Base-by-base conservation (phyloP, 2,888 invertebrate species). In the Caenorhabditis drosophilae region DNA sequence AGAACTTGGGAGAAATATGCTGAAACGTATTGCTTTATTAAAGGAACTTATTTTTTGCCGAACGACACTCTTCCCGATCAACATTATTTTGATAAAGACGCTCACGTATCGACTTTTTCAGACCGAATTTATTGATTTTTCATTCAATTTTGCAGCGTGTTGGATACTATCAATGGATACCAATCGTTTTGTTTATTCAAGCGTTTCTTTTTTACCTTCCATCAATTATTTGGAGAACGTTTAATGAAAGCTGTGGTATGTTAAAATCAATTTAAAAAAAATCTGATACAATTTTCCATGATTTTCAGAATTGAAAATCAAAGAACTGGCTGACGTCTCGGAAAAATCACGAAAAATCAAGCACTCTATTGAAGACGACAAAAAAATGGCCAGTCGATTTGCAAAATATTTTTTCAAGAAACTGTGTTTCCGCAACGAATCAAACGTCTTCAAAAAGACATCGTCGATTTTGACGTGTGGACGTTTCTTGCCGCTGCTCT, bases 191-290 rank as follows among this genome's bases (percentile, higher is more conserved):
- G n/a, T 76, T 76, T 44, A 49, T 77, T 45, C 81, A 82, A 62
- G 81, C 83, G 2, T 70, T 83, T 47, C 67, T 79, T 16, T 83
- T 83, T 74, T 81, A 77, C 54, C 42, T 83, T 9, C 83, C 83
- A 15, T 77, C 77, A 4, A 59, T 82, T 49, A 61, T 82, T 26
- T 82, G 82, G 82, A 64, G 71, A 49, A 57, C 68, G 16, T 71
- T 74, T 62, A 77, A 77, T 59, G 73, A 73, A 23, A 75, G 68
- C 49, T 75, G 78, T 45, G 80, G 79, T 78, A 49, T 23, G 27
- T 44, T 27, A n/a, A 20, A 15, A 15, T 31, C 11, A 46, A 7
- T 4, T 7, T 47, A n/a, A 12, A 35, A 48, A 35, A n/a, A n/a
- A n/a, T n/a, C n/a, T n/a, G n/a, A n/a, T 23, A 20, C 7, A 9